Conservation (phyloP, 2,113 vertebrate genomes). For the Crotalus helleri region DNA sequence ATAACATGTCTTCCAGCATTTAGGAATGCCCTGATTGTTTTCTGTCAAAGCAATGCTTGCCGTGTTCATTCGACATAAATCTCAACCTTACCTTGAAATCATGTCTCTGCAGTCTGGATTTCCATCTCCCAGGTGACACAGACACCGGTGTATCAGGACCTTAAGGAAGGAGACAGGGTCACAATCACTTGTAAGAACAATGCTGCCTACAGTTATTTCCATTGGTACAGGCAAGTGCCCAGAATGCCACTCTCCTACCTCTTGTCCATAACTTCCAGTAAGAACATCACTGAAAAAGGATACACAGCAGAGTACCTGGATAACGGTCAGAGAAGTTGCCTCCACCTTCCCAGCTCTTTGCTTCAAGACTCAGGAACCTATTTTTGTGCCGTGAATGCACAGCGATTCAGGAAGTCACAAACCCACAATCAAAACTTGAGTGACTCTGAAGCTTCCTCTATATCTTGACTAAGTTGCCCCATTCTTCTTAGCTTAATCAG, state of each 20-base stretch:
- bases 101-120: background rate
- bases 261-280: background rate
- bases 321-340: background rate
- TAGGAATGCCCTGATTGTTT: background rate
- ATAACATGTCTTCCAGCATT: background rate
- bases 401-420: background rate
- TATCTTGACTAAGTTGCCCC: background rate
- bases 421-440: background rate
- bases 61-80: background rate
- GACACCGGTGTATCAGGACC: background rate
- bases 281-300: background rate
- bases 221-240: background rate
- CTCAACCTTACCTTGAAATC: background rate
- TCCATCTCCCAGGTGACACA: background rate
- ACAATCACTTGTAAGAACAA: background rate
- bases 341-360: background rate
- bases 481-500: background rate
- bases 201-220: fast-evolving
- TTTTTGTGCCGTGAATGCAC: background rate
- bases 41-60: background rate
- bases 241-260: background rate
- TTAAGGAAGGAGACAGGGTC: background rate
- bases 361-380: background rate
- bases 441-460: background rate
- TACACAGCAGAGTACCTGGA: background rate